A percentile compares a stretch with the other conserved stretches of the same genome.
Conservation (phyloP, 2,888 invertebrate genomes). For the Aleiodes testaceus region DNA sequence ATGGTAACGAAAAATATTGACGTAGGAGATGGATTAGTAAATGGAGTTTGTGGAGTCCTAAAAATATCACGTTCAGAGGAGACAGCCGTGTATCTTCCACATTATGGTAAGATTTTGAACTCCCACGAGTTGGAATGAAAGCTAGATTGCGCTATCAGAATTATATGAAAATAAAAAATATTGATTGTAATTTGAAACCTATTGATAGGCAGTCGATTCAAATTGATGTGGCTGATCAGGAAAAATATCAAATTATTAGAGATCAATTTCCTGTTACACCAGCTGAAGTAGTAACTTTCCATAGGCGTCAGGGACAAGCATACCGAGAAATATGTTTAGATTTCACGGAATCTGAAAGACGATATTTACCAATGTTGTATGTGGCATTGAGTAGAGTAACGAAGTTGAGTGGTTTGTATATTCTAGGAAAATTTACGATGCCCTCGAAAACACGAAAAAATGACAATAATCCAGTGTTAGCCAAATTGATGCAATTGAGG, state of each 20-base stretch:
- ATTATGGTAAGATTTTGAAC: constrained; percentile 48
- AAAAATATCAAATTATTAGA: constrained; percentile 4
- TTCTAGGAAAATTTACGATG: constrained; percentile 4
- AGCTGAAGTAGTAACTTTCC: constrained; percentile 19
- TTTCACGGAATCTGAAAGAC: neutral
- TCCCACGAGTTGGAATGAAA: constrained; percentile 40
- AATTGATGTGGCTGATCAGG: constrained; percentile 11
- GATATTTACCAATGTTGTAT: constrained; percentile 1
- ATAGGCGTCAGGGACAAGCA: constrained; percentile 13
- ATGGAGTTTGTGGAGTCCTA: constrained; percentile 31
- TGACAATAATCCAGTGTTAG: neutral
- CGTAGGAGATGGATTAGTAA: constrained; percentile 28
- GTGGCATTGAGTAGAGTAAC: constrained; percentile 28
- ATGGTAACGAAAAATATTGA: constrained; percentile 11
- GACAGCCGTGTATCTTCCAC: constrained; percentile 17
- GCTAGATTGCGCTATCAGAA: neutral
- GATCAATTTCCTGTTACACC: constrained; percentile 12
- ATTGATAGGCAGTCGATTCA: constrained; percentile 25
- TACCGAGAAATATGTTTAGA: constrained; percentile 15
- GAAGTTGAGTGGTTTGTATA: constrained; percentile 33
- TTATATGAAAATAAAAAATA: constrained; percentile 26
- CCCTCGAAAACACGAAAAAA: neutral
- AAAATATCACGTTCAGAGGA: constrained; percentile 47
- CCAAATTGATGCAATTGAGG: neutral
- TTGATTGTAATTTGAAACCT: constrained; percentile 29